phyloP scores from a whole-genome alignment of 2,888 invertebrate genomes.

The Leptodirus hochenwartii region DNA sequence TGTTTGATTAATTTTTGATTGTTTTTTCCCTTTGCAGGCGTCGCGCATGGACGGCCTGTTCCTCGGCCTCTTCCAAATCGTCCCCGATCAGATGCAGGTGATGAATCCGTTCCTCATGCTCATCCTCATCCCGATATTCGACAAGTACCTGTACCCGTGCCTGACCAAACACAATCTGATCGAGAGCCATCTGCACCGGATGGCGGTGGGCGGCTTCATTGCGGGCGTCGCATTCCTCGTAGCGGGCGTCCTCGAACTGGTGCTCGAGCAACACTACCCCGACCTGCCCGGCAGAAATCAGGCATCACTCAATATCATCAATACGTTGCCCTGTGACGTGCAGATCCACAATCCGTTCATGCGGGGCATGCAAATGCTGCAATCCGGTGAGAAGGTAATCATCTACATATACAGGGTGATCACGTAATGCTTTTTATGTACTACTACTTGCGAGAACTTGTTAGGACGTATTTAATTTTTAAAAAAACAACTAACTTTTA shows the following conservation, averaged over 20 bases:
- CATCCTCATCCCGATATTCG: constrained; percentile 47
- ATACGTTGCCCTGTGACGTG: constrained; percentile 40
- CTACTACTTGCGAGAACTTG: constrained; percentile 1
- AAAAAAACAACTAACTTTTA: too few species aligned
- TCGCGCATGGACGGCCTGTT: constrained; percentile 43
- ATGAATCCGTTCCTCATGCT: constrained; percentile 57
- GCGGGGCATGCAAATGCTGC: constrained; percentile 17
- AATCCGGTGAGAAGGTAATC: constrained; percentile 19
- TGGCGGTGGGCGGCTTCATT: constrained; percentile 54
- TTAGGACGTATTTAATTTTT: too few species aligned
- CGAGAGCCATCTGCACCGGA: constrained; percentile 47
- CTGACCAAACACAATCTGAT: constrained; percentile 27
- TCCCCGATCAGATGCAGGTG: constrained; percentile 70
- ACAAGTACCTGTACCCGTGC: constrained; percentile 34
- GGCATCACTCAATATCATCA: constrained; percentile 40
- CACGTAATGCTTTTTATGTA: too few species aligned
- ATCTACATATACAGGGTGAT: too few species aligned
- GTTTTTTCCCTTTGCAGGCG: too few species aligned
- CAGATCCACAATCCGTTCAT: constrained; percentile 22
- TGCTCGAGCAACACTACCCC: constrained; percentile 27
- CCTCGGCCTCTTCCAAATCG: constrained; percentile 41
- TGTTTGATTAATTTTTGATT: too few species aligned
- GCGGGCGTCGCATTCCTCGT: constrained; percentile 18
- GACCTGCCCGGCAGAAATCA: constrained; percentile 22
- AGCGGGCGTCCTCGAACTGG: constrained; percentile 41